A percentile compares a stretch with the other conserved stretches of the same genome.
Evolutionary conservation across 1,140 invertebrate species (phyloP).

Genomic region (Callitettix versicolor): DNA sequence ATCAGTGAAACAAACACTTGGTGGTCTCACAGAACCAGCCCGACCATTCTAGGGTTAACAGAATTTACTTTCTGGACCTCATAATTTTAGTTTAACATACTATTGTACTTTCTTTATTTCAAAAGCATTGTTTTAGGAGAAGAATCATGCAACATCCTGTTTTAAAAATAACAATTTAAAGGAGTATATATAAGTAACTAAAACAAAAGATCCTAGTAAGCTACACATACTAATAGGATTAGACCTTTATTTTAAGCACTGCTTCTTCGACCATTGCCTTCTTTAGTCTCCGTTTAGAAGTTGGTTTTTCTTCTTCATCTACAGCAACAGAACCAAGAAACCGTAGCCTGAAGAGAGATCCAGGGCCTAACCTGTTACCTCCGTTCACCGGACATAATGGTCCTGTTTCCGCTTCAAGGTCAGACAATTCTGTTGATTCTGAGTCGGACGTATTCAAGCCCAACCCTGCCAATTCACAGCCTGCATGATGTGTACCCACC

Average conservation of each 20-base stretch:
- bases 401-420: conserved; percentile 18
- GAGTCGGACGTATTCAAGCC: conserved; percentile 16
- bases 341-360: conserved; percentile 66
- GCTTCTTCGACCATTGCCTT: conserved; percentile 93
- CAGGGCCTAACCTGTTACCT: conserved; percentile 35
- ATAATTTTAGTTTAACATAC: too few relatives aligned
- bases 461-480: conserved; percentile 35
- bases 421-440: conserved; percentile 34
- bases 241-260: conserved; percentile 91
- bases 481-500: conserved; percentile 26
- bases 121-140: too few relatives aligned
- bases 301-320: conserved; percentile 57
- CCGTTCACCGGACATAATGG: conserved; percentile 19
- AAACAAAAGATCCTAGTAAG: too few relatives aligned
- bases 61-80: too few relatives aligned
- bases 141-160: too few relatives aligned
- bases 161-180: too few relatives aligned
- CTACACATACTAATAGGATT: conserved; percentile 17
- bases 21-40: too few relatives aligned
- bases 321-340: conserved; percentile 78
- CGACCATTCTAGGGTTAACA: too few relatives aligned
- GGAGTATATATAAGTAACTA: too few relatives aligned
- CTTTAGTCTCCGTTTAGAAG: conserved; percentile 64
- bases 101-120: too few relatives aligned
- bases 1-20: too few relatives aligned